Conservation (phyloP, 1,140 invertebrate genomes). For the Zophobas morio region DNA sequence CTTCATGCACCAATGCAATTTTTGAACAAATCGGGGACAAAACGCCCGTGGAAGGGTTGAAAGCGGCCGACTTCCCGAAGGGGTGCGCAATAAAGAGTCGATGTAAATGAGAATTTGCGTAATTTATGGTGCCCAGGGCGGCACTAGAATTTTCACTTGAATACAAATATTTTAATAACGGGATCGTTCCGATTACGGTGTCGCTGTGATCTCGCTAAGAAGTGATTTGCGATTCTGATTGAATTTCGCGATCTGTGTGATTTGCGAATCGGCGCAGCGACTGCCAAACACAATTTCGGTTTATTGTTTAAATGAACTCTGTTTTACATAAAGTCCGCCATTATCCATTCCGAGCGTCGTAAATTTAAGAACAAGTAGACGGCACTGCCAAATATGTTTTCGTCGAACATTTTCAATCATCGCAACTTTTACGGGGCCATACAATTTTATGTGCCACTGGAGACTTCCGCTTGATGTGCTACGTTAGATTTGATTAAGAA, state of each 20-base stretch:
- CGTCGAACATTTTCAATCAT: constrained; percentile 57
- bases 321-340: constrained; percentile 40
- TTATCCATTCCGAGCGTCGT: constrained; percentile 6
- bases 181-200: background rate
- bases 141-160: constrained; percentile 36
- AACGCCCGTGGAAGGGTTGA: constrained; percentile 7
- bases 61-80: background rate
- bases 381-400: constrained; percentile 53
- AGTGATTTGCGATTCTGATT: too few species aligned
- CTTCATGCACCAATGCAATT: background rate
- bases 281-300: constrained; percentile 28
- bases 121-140: constrained; percentile 21
- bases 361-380: constrained; percentile 41
- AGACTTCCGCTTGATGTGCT: constrained; percentile 54
- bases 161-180: constrained; percentile 24
- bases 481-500: constrained; percentile 59
- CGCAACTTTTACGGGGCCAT: constrained; percentile 56
- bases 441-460: constrained; percentile 57
- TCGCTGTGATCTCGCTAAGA: too few species aligned
- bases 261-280: background rate
- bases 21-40: background rate
- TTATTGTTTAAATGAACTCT: constrained; percentile 43
- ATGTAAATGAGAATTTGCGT: constrained; percentile 10
- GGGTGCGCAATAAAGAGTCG: constrained; percentile 18
- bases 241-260: too few species aligned